Evolutionary conservation across 2,113 vertebrate genomes (phyloP).

Genomic region (Tragelaphus buxtoni): DNA sequence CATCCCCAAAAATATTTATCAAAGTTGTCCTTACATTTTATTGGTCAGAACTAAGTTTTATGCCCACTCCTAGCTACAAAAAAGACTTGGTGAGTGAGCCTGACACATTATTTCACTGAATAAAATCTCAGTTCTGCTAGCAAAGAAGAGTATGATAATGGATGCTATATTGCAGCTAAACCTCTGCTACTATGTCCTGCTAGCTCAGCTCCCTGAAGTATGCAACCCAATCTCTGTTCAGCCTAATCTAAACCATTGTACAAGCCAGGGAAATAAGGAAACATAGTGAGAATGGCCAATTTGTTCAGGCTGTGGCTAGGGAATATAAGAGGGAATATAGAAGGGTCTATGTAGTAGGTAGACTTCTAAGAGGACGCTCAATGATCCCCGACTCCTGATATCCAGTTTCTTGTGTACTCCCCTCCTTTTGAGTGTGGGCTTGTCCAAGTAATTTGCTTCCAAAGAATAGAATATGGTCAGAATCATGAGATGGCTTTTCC

Average conservation of each 20-base stretch:
- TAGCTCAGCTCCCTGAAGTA: background rate
- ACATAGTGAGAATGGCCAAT: background rate
- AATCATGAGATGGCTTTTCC: background rate
- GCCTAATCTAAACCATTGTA: background rate
- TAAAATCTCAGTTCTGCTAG: background rate
- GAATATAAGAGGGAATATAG: background rate
- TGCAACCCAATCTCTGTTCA: background rate
- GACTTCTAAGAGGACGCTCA: background rate
- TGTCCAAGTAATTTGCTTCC: background rate
- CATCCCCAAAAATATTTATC: background rate
- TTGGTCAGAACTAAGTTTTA: background rate
- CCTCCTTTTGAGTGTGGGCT: background rate
- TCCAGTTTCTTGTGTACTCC: background rate
- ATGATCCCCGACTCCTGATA: background rate
- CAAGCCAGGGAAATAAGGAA: background rate
- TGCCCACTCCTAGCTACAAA: background rate
- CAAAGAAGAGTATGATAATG: background rate
- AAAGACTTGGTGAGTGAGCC: background rate
- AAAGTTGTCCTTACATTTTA: background rate
- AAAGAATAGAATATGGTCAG: background rate
- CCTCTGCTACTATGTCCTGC: background rate
- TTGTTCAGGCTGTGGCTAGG: background rate
- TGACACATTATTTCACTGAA: background rate
- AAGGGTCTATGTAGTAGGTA: background rate
- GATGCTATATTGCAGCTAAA: background rate